phyloP scores from a whole-genome alignment of 2,797 vertebrate species.

The Neomorphus geoffroyi region DNA sequence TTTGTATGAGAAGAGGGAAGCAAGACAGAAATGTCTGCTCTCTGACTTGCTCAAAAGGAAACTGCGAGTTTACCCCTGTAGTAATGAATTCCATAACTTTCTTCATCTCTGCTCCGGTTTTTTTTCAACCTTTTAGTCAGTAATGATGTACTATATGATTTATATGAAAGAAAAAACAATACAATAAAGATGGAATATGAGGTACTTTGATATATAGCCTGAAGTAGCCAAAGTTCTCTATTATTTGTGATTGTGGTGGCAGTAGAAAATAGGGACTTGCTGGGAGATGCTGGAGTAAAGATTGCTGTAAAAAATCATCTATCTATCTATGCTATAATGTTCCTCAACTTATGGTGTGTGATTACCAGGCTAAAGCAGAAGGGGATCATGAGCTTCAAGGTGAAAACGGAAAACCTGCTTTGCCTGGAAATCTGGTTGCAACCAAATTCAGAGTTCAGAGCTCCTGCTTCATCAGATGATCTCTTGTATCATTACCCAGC shows the following conservation, averaged over 20 bases:
- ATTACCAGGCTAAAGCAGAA: not conserved
- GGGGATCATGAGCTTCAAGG: not conserved
- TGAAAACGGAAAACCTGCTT: constrained; percentile 1
- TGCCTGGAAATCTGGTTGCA: not conserved
- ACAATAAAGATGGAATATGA: not conserved
- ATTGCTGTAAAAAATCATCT: not conserved
- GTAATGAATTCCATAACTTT: not conserved
- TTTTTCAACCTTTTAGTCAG: not conserved
- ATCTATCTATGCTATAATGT: not conserved
- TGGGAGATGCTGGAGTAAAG: not conserved
- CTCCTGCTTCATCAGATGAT: constrained; percentile 20
- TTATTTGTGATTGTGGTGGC: not conserved
- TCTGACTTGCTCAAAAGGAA: not conserved
- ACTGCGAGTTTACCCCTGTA: not conserved
- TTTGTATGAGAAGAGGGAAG: not conserved
- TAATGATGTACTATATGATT: not conserved
- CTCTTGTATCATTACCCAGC: constrained; percentile 6
- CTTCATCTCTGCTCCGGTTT: not conserved
- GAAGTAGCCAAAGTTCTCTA: not conserved
- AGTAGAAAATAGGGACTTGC: not conserved
- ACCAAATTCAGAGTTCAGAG: not conserved
- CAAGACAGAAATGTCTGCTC: not conserved
- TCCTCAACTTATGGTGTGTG: not conserved
- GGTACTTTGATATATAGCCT: not conserved
- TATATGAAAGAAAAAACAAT: not conserved